Conservation (phyloP, 2,797 vertebrate genomes). For the Tenualosa ilisha region DNA sequence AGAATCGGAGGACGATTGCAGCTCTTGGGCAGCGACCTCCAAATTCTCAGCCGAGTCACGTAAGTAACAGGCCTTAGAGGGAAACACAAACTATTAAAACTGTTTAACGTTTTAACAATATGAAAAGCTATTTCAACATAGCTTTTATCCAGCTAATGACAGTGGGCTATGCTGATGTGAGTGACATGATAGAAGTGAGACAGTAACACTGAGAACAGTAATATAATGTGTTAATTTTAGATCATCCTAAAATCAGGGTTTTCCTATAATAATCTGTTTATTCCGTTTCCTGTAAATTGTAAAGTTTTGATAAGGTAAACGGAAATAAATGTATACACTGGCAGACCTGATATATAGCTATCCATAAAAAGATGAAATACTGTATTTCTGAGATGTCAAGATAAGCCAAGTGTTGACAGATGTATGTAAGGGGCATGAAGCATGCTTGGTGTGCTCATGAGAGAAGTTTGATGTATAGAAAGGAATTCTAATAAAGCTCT, state of each 20-base stretch:
- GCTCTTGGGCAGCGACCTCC: constrained; percentile 59
- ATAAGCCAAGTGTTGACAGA: neutral
- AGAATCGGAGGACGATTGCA: constrained; percentile 69
- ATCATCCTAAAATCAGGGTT: neutral
- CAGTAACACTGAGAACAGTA: neutral
- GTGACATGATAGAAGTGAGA: neutral
- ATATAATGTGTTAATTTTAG: neutral
- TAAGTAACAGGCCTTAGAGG: constrained; percentile 52
- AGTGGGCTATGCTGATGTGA: neutral
- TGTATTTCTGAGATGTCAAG: neutral
- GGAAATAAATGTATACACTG: neutral
- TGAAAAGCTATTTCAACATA: neutral
- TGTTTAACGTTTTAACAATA: neutral
- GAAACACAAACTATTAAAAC: too few relatives aligned
- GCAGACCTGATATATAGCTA: neutral
- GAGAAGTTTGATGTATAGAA: neutral
- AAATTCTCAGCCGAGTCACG: constrained; percentile 60
- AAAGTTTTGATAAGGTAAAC: neutral
- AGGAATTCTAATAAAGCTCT: neutral
- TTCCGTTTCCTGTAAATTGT: neutral
- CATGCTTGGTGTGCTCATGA: neutral
- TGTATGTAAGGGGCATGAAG: neutral
- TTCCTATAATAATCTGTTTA: neutral
- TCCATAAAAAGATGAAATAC: neutral
- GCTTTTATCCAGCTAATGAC: neutral